These are phyloP conservation scores for Drosophila obscura DNA, from an alignment of 1,140 invertebrate genomes.

Conservation along the genomic window DNA sequence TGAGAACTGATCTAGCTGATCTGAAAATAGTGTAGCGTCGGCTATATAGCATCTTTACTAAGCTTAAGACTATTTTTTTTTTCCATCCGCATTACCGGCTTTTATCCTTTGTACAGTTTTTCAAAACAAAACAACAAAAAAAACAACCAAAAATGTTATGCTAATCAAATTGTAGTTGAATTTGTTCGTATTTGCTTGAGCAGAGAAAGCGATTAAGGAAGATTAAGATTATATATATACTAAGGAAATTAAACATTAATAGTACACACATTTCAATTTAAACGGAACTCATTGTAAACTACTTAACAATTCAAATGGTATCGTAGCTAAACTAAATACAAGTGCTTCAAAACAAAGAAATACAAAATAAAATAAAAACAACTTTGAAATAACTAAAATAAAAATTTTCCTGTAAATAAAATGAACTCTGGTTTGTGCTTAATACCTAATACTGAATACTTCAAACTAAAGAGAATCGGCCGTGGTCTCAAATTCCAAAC, in stretches of 20 bases:
- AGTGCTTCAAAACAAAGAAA: conserved; percentile 38
- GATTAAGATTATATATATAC: conserved; percentile 20
- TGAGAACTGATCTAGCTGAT: conserved; percentile 30
- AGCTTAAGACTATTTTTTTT: conserved; percentile 25
- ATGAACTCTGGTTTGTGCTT: not conserved
- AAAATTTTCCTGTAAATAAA: conserved; percentile 55
- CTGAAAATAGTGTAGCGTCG: conserved; percentile 30
- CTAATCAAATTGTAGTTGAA: conserved; percentile 77
- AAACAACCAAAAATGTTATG: conserved; percentile 74
- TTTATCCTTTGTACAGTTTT: conserved; percentile 30
- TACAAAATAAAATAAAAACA: conserved; percentile 32
- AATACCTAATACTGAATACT: not conserved
- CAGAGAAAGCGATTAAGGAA: conserved; percentile 27
- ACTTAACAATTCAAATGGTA: conserved; percentile 49
- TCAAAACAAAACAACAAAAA: conserved; percentile 15
- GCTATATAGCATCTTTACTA: conserved; percentile 35
- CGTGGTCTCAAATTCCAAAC: conserved; percentile 86
- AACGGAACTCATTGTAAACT: conserved; percentile 47
- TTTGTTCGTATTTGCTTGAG: conserved; percentile 55
- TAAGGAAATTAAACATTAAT: conserved; percentile 49
- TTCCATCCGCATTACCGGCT: conserved; percentile 7
- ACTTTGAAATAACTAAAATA: conserved; percentile 50
- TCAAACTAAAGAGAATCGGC: not conserved
- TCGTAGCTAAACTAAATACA: conserved; percentile 49
- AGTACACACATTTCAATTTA: conserved; percentile 36